A percentile compares a stretch with the other conserved stretches of the same genome.
Evolutionary conservation across 2,888 invertebrate species (phyloP).

Genomic region (Tryphoninae sp.): DNA sequence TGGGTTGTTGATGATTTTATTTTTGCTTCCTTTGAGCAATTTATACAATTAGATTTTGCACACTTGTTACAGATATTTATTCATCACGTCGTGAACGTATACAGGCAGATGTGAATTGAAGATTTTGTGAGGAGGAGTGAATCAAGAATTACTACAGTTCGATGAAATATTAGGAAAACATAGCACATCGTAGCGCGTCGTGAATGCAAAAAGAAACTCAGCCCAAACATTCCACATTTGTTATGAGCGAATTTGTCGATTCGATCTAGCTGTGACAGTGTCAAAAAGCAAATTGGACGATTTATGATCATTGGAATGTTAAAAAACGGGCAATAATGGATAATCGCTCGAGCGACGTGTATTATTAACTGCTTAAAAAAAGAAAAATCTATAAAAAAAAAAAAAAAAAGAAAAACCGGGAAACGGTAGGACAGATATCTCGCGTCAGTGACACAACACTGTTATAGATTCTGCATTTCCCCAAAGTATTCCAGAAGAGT

Average conservation of each 20-base stretch:
- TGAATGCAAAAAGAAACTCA: neutral
- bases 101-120: neutral
- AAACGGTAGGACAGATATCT: conserved; percentile 37
- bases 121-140: neutral
- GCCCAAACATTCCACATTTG: conserved; percentile 50
- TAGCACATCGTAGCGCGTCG: neutral
- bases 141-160: neutral
- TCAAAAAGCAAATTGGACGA: conserved; percentile 13
- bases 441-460: conserved; percentile 33
- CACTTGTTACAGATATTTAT: conserved; percentile 24
- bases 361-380: conserved; percentile 45
- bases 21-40: conserved; percentile 20
- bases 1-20: neutral
- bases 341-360: conserved; percentile 47
- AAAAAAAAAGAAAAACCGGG: conserved; percentile 14
- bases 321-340: conserved; percentile 53
- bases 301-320: conserved; percentile 45
- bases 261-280: conserved; percentile 4
- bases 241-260: conserved; percentile 27
- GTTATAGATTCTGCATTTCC: conserved; percentile 50
- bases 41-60: conserved; percentile 37
- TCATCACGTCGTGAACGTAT: conserved; percentile 11
- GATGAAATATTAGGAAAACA: conserved; percentile 5
- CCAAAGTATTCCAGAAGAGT: conserved; percentile 58
- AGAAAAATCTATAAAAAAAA: conserved; percentile 9